Evolutionary conservation across 2,113 vertebrate genomes (phyloP).

Genomic region (Rhinolophus sinicus): DNA sequence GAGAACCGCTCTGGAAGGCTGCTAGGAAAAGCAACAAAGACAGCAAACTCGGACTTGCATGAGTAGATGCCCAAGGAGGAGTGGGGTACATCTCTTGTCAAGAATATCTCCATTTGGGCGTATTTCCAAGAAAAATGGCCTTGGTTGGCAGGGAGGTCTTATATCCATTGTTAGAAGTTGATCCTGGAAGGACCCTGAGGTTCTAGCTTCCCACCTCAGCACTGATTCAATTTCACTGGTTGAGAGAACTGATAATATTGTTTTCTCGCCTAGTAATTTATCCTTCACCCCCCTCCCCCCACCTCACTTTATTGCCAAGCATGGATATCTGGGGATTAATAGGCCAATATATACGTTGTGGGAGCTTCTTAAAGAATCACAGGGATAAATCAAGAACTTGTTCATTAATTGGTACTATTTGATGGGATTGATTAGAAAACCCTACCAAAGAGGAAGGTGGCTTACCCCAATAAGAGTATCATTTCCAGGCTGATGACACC

Average conservation of each 20-base stretch:
- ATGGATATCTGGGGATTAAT: neutral
- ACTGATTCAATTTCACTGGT: neutral
- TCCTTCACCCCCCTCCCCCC: neutral
- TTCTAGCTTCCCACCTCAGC: neutral
- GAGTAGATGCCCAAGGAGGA: neutral
- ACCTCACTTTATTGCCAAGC: neutral
- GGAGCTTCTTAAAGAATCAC: constrained; percentile 3
- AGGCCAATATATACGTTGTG: neutral
- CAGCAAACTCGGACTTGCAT: neutral
- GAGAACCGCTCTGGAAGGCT: neutral
- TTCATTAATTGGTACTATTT: neutral
- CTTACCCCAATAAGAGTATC: neutral
- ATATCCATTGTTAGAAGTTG: neutral
- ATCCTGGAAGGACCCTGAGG: neutral
- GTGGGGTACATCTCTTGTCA: neutral
- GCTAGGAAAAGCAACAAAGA: neutral
- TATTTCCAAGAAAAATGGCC: neutral
- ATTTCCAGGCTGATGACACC: neutral
- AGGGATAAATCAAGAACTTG: neutral
- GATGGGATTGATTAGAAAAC: neutral
- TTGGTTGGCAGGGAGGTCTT: neutral
- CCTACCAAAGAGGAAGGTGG: neutral
- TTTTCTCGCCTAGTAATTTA: constrained; percentile 43
- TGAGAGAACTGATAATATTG: neutral
- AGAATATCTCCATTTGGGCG: neutral